Percentiles rank a stretch among this genome's conserved stretches.
Evolutionary conservation across 2,888 invertebrate genomes (phyloP).

Genomic region (Periphyllus acericola): DNA sequence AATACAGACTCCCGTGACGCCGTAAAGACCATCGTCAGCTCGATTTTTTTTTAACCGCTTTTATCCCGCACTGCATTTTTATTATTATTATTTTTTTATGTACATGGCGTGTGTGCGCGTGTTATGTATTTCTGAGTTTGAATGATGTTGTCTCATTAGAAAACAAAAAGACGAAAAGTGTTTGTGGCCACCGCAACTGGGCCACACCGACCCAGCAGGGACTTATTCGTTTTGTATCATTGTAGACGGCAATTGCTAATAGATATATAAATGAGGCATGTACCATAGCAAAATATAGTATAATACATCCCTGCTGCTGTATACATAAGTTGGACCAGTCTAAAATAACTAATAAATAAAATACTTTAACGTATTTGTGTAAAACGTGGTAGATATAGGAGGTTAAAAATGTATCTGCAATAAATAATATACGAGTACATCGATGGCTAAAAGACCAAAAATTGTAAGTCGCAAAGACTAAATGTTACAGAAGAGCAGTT

Average conservation of each 20-base stretch:
- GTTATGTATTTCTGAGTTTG: conserved; percentile 27
- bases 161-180: conserved; percentile 39
- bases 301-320: background rate
- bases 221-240: conserved; percentile 11
- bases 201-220: conserved; percentile 52
- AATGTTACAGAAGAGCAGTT: too few species aligned
- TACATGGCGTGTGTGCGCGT: background rate
- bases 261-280: conserved; percentile 29
- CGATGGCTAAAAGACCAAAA: too few species aligned
- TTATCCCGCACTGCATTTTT: conserved; percentile 36
- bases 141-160: conserved; percentile 56
- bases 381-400: too few species aligned
- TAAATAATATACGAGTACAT: too few species aligned
- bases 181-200: conserved; percentile 60
- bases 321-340: background rate
- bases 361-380: background rate
- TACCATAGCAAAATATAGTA: conserved; percentile 44
- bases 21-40: conserved; percentile 57
- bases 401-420: background rate
- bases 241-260: conserved; percentile 28
- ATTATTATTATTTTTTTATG: conserved; percentile 25
- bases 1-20: conserved; percentile 54
- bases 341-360: background rate
- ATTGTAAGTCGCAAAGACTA: too few species aligned
- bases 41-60: conserved; percentile 43